A percentile compares a stretch with the other conserved stretches of the same genome.
Conservation (phyloP, 35 echinoderm and acorn worm species). For the Lytechinus variegatus region DNA sequence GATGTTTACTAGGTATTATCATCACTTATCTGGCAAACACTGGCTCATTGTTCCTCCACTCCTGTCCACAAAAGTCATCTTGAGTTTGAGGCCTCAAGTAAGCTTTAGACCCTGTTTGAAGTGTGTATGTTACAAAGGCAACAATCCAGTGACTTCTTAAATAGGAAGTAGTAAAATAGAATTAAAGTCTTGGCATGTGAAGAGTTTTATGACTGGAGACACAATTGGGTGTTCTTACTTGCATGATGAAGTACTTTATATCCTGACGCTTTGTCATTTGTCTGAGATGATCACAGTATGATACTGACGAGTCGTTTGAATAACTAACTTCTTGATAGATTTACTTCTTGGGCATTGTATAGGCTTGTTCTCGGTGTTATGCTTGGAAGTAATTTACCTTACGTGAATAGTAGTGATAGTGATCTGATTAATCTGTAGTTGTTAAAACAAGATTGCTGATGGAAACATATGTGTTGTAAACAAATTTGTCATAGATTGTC, state of each 20-base stretch:
- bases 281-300: background rate
- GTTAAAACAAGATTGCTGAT: background rate
- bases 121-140: background rate
- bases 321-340: background rate
- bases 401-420: background rate
- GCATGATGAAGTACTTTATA: background rate
- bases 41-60: background rate
- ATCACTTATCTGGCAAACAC: background rate
- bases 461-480: background rate
- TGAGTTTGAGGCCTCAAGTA: background rate
- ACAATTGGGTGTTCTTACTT: background rate
- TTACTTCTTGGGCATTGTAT: background rate
- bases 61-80: background rate
- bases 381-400: background rate
- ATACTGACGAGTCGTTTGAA: background rate
- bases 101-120: background rate
- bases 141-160: background rate
- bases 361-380: background rate
- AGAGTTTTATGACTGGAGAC: background rate
- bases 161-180: conserved; percentile 4
- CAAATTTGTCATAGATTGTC: background rate
- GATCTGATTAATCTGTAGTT: background rate
- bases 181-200: background rate
- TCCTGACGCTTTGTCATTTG: background rate
- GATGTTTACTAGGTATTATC: conserved; percentile 1